phyloP scores from a whole-genome alignment of 2,888 invertebrate genomes.

The Noctua comes region DNA sequence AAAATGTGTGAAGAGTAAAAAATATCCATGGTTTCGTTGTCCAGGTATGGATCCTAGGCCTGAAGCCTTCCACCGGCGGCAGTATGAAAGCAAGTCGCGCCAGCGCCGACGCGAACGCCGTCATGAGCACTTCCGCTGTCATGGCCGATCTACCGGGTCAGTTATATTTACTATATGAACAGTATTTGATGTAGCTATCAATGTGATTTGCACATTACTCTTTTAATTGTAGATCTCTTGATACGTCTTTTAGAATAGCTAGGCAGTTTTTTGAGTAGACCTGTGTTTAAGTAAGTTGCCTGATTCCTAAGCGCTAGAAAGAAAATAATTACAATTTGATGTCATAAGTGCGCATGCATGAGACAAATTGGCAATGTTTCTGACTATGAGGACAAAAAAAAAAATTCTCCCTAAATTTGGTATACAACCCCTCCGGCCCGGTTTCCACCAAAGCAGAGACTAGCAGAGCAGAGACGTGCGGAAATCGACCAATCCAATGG shows the following conservation, averaged over 20 bases:
- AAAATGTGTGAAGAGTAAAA: not conserved
- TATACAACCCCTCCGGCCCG: not conserved
- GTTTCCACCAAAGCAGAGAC: not conserved
- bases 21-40: not conserved
- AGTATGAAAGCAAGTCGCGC: constrained; percentile 96
- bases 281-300: not conserved
- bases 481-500: not conserved
- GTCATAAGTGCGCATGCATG: not conserved
- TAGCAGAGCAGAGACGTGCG: not conserved
- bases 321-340: not conserved
- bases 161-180: constrained; percentile 12
- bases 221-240: not conserved
- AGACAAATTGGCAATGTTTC: not conserved
- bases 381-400: not conserved
- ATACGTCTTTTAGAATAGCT: not conserved
- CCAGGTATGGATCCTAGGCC: constrained; percentile 97
- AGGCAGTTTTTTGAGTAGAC: not conserved
- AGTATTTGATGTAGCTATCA: constrained; percentile 26
- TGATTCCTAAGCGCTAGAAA: not conserved
- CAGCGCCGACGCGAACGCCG: constrained; percentile 94
- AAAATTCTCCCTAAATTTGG: not conserved
- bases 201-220: constrained; percentile 37
- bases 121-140: constrained; percentile 97
- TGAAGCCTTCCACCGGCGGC: constrained; percentile 98
- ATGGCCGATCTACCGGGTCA: constrained; percentile 98